A percentile compares a stretch with the other conserved stretches of the same genome.
Conservation (phyloP, 2,888 invertebrate genomes). For the Hydraecia micacea region DNA sequence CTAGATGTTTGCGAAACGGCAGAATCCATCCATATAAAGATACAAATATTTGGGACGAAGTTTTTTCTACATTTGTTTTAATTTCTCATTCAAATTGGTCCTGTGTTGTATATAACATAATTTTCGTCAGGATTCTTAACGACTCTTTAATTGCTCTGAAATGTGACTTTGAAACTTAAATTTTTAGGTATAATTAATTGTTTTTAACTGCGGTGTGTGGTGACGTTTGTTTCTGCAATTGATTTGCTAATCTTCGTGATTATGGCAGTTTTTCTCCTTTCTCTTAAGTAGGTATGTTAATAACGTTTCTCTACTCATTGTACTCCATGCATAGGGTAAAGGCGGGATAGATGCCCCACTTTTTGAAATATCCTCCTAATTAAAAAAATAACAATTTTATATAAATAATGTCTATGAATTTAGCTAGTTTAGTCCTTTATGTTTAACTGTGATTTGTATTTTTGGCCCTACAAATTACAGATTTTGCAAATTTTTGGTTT, state of each 20-base stretch:
- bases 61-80: constrained; percentile 10
- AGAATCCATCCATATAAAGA: constrained; percentile 31
- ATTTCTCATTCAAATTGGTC: constrained; percentile 7
- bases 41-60: constrained; percentile 31
- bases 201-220: constrained; percentile 1
- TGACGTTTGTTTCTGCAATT: background rate
- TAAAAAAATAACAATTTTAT: too few species aligned
- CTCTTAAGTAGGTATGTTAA: background rate
- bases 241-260: constrained; percentile 23
- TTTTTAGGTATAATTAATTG: background rate
- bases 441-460: too few species aligned
- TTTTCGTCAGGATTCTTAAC: constrained; percentile 37
- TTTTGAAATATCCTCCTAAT: too few species aligned
- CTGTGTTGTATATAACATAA: constrained; percentile 4
- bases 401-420: too few species aligned
- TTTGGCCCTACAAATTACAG: too few species aligned
- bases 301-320: background rate
- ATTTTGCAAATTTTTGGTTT: too few species aligned
- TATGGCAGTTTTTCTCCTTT: constrained; percentile 14
- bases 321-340: background rate
- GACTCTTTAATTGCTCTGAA: constrained; percentile 50
- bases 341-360: too few species aligned
- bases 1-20: constrained; percentile 62
- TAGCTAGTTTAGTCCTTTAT: too few species aligned
- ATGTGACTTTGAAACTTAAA: background rate